Conservation (phyloP, 2,113 vertebrate genomes). For the Meleagris gallopavo region DNA sequence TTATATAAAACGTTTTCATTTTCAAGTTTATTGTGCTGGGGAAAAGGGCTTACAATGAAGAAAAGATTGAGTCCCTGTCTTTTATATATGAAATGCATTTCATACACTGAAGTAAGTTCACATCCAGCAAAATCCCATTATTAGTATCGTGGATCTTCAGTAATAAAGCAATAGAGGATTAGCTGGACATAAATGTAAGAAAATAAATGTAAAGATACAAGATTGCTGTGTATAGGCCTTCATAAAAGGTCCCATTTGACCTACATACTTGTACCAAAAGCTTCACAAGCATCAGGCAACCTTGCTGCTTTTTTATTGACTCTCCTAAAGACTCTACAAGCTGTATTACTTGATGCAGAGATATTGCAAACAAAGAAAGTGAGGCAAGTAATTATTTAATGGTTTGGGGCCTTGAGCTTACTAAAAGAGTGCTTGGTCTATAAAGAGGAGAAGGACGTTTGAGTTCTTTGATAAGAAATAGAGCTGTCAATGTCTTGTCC, state of each 20-base stretch:
- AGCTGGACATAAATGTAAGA: background rate
- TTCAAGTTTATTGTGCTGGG: background rate
- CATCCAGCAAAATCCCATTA: background rate
- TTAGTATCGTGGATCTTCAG: background rate
- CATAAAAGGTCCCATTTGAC: background rate
- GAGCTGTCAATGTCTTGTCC: background rate
- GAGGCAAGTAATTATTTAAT: conserved; percentile 42
- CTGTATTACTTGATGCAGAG: conserved; percentile 28
- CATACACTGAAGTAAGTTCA: background rate
- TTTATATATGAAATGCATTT: background rate
- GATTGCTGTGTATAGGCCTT: background rate
- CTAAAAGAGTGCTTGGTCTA: background rate
- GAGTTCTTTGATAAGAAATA: background rate
- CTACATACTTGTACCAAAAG: background rate
- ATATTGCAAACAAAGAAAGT: conserved; percentile 8
- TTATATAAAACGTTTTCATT: background rate
- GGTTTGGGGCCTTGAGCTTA: background rate
- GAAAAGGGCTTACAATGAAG: background rate
- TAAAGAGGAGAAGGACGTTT: background rate
- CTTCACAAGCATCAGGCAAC: conserved; percentile 17
- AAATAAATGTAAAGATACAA: background rate
- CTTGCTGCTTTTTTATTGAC: conserved; percentile 30
- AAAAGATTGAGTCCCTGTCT: background rate
- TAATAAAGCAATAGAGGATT: background rate
- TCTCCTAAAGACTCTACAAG: conserved; percentile 40